Evolutionary conservation across 1,140 invertebrate genomes (phyloP), one percentile per base, ranked within the genome.

Genomic region (Paralvinella palmiformis): DNA sequence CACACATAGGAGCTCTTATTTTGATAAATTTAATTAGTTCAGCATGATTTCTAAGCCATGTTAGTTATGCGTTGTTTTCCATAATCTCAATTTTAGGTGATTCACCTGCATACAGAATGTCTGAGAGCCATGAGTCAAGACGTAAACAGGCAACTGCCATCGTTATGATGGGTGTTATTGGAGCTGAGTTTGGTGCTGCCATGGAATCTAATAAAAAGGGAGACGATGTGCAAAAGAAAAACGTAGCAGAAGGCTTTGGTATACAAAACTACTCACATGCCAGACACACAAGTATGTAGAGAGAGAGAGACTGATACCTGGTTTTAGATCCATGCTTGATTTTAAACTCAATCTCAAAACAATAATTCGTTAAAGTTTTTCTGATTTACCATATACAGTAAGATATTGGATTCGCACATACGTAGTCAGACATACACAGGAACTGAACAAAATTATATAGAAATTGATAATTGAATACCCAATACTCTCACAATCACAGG

Each of bases 141-240:
- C 84, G 94, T 10, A 96, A 96, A 73, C 94, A 99, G 81, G 94
- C 94, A 0, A 98, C 95, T 0, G 93, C 96, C 0, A 93, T 99
- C 0, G 93, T 99, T 0, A 81, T 99, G 41, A 78, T 99, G 24
- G 96, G 95, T 0, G 95, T 99, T 0, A 95, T 99, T 61, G 96
- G 96, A 0, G 92, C 95, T 0, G 95, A 98, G 80, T 99, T 98
- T 81, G 95, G 96, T 0, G 92, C 96, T 75, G 94, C 85, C 71
- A 79, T 84, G 5, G 73, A 78, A 13, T 20, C 27, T 22, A 71
- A 70, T 50, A 70, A 68, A n/a, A 69, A 69, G 48, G 67, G 67
- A 57, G 67, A 57, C 55, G 3, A 57, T 32, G 27, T 20, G 10
- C 55, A 63, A n/a, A 31, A 52, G 55, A 57, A 57, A 57, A 67